phyloP scores from a whole-genome alignment of 1,140 invertebrate species.

The Drosophila melanica region DNA sequence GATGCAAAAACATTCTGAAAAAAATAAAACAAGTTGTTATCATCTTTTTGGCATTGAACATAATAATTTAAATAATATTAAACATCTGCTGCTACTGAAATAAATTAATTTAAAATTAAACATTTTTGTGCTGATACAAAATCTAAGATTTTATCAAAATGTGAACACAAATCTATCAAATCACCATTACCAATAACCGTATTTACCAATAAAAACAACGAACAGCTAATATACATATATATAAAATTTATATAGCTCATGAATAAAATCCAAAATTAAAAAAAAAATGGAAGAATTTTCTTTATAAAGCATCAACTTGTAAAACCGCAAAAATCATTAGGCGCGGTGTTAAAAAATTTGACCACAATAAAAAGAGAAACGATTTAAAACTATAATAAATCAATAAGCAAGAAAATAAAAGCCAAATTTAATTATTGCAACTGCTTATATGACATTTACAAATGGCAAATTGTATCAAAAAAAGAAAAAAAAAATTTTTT shows the following conservation, averaged over 20 bases:
- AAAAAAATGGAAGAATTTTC: slow-evolving; percentile 22
- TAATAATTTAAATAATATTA: too few species aligned
- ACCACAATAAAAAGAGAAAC: slow-evolving; percentile 48
- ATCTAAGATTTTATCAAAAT: background rate
- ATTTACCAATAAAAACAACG: slow-evolving; percentile 28
- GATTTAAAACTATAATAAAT: slow-evolving; percentile 66
- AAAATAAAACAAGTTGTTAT: background rate
- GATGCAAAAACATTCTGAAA: background rate
- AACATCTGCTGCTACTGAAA: too few species aligned
- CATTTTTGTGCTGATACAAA: too few species aligned
- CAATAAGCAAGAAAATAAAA: slow-evolving; percentile 54
- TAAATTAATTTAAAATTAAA: too few species aligned
- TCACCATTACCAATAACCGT: slow-evolving; percentile 26
- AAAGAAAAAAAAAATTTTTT: slow-evolving; percentile 25
- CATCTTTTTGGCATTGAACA: too few species aligned
- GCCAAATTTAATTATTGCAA: slow-evolving; percentile 37
- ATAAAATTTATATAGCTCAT: too few species aligned
- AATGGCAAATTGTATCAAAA: slow-evolving; percentile 74
- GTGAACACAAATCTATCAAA: background rate
- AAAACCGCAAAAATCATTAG: slow-evolving; percentile 59
- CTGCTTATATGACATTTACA: slow-evolving; percentile 70
- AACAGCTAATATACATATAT: too few species aligned
- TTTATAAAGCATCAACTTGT: slow-evolving; percentile 9
- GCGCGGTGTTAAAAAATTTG: slow-evolving; percentile 55
- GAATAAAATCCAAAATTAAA: background rate